These are phyloP conservation scores for Heteronetta atricapilla DNA, from an alignment of 2,113 vertebrate species.

Conservation along the genomic window DNA sequence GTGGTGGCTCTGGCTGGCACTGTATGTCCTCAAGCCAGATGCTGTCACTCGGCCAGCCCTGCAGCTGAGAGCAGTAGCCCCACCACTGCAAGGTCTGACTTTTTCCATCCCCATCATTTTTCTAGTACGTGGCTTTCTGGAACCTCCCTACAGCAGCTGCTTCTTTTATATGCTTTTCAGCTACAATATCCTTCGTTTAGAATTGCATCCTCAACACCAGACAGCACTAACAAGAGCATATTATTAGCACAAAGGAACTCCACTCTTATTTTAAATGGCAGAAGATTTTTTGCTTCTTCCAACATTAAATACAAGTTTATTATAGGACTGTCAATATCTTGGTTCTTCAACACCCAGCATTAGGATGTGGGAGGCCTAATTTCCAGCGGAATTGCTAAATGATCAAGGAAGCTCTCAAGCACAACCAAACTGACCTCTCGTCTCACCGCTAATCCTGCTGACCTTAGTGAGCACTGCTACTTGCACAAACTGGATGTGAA, in stretches of 20 bases:
- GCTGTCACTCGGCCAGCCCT: no score
- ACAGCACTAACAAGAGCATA: no score
- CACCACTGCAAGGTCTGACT: no score
- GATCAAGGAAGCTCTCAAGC: background rate
- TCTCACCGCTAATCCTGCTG: background rate
- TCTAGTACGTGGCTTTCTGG: no score
- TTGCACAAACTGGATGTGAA: background rate
- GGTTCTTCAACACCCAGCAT: background rate
- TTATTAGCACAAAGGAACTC: background rate
- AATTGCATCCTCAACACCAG: no score
- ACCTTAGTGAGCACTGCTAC: background rate
- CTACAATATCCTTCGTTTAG: no score
- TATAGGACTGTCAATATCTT: background rate
- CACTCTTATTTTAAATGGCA: background rate
- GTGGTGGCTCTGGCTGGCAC: no score
- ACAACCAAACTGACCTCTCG: background rate
- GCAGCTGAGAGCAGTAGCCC: no score
- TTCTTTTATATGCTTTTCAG: no score
- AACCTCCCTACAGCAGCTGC: no score
- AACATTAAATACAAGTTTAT: background rate
- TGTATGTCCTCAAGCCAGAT: no score
- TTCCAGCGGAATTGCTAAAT: slow-evolving; percentile 4
- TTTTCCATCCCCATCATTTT: no score
- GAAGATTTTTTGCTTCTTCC: background rate
- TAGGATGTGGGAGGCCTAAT: background rate